Evolutionary conservation across 1,140 invertebrate genomes (phyloP).

Genomic region (Delia radicum): DNA sequence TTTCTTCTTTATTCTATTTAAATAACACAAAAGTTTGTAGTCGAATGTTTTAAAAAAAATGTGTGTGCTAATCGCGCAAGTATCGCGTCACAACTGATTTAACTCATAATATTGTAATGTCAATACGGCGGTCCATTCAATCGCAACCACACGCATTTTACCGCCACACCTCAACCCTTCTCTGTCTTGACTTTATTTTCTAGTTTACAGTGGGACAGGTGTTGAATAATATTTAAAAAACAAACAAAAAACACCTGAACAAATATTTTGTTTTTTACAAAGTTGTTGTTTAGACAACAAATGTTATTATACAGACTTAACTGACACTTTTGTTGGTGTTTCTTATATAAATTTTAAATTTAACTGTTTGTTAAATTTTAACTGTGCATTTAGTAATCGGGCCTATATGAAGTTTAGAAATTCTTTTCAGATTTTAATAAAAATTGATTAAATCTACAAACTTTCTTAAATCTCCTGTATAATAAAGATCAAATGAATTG

Average conservation of each 20-base stretch:
- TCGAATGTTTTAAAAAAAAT: conserved; percentile 1
- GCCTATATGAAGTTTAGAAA: no score
- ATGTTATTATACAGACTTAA: no score
- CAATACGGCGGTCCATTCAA: conserved; percentile 28
- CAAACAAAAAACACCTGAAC: not conserved
- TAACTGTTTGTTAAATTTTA: no score
- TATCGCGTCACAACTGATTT: conserved; percentile 34
- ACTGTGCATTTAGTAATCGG: no score
- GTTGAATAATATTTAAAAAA: not conserved
- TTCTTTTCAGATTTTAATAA: no score
- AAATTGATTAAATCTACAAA: no score
- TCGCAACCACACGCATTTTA: not conserved
- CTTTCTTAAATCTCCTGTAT: no score
- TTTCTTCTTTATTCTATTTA: not conserved
- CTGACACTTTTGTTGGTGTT: no score
- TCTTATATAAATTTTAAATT: no score
- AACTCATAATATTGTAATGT: conserved; percentile 26
- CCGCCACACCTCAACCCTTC: not conserved
- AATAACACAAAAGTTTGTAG: no score
- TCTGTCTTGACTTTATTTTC: not conserved
- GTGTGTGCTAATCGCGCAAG: conserved; percentile 26
- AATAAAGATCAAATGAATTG: no score
- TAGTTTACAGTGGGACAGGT: not conserved
- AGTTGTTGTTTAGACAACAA: not conserved
- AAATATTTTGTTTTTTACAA: not conserved